phyloP scores from a whole-genome alignment of 1,140 invertebrate genomes.

The Papilio polytes region DNA sequence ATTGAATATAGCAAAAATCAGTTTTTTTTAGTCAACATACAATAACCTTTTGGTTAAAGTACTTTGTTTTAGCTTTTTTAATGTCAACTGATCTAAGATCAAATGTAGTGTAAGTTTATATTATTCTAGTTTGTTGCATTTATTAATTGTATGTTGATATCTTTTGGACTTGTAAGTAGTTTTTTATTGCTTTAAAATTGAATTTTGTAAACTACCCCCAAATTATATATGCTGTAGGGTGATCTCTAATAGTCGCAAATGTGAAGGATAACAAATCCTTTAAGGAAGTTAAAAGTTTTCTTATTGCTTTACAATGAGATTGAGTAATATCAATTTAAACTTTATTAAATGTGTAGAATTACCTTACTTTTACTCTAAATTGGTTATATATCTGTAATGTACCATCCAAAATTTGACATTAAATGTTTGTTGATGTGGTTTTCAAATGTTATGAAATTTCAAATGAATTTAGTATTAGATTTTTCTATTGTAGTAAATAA shows the following conservation, averaged over 20 bases:
- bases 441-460: slow-evolving; percentile 8
- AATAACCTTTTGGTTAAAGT: background rate
- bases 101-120: slow-evolving; percentile 35
- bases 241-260: background rate
- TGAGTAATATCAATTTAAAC: background rate
- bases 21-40: too few species aligned
- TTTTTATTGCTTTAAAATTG: background rate
- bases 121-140: slow-evolving; percentile 56
- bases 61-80: slow-evolving; percentile 2
- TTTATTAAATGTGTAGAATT: background rate
- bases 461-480: background rate
- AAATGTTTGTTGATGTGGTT: slow-evolving; percentile 3
- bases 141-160: slow-evolving; percentile 40
- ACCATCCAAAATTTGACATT: background rate
- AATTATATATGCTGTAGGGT: too few species aligned
- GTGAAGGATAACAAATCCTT: background rate
- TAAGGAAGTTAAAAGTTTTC: background rate
- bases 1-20: too few species aligned
- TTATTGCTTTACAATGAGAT: background rate
- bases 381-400: background rate
- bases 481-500: background rate
- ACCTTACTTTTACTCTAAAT: background rate
- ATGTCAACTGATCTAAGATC: slow-evolving; percentile 5
- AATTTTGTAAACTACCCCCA: too few species aligned
- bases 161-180: background rate